A percentile compares a stretch with the other conserved stretches of the same genome.
Conservation (phyloP, 2,113 vertebrate genomes). For the Motacilla alba region DNA sequence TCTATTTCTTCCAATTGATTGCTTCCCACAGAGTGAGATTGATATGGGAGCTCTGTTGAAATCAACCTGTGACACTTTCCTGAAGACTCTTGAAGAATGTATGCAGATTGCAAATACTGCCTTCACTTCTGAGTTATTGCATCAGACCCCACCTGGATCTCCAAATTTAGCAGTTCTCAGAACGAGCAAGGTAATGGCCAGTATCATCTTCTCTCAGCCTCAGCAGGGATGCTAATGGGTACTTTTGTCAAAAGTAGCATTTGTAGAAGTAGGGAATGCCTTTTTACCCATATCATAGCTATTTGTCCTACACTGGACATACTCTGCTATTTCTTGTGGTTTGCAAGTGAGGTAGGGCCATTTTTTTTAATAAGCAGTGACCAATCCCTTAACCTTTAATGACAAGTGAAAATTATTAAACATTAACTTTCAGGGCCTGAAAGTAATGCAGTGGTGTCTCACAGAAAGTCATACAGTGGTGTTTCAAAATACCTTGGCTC, state of each 20-base stretch:
- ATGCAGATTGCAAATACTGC: constrained; percentile 94
- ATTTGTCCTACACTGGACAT: not conserved
- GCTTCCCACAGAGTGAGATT: constrained; percentile 73
- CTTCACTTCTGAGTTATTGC: constrained; percentile 82
- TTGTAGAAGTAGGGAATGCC: not conserved
- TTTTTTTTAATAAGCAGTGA: not conserved
- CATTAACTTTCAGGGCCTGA: not conserved
- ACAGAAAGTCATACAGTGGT: not conserved
- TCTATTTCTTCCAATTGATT: constrained; percentile 12
- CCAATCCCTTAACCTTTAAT: not conserved
- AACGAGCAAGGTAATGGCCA: constrained; percentile 81
- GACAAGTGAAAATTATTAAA: not conserved
- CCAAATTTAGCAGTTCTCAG: constrained; percentile 84
- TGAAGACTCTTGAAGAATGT: constrained; percentile 96
- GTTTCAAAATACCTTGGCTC: not conserved
- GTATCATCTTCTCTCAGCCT: not conserved
- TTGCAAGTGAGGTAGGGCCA: not conserved
- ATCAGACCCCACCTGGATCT: constrained; percentile 84
- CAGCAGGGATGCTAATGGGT: not conserved
- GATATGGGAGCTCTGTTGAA: constrained; percentile 88
- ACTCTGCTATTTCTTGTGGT: not conserved
- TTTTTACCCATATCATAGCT: not conserved
- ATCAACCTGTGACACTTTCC: constrained; percentile 93
- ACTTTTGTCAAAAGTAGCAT: not conserved
- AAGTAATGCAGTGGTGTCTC: not conserved